phyloP scores from a whole-genome alignment of 2,888 invertebrate species.

The Neoaliturus tenellus region DNA sequence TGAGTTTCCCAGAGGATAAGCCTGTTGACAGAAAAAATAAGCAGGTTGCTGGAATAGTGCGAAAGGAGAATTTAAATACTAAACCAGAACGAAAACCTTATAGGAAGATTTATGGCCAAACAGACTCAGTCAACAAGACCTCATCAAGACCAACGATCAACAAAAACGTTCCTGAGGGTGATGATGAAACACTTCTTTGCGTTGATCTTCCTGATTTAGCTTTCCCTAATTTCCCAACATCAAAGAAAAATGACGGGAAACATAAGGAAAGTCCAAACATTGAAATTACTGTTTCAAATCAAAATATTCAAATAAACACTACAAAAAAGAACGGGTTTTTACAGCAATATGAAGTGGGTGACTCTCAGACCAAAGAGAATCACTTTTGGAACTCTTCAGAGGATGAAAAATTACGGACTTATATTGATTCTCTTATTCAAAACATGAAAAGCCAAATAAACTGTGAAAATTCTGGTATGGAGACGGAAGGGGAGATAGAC shows the following conservation, averaged over 20 bases:
- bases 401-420: neutral
- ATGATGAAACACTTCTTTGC: neutral
- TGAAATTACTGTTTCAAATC: neutral
- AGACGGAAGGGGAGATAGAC: neutral
- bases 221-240: neutral
- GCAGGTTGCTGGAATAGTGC: neutral
- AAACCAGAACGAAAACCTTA: neutral
- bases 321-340: neutral
- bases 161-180: neutral
- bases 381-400: conserved; percentile 4
- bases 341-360: conserved; percentile 21
- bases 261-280: neutral
- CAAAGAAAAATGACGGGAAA: neutral
- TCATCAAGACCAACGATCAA: neutral
- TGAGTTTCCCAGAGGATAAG: neutral
- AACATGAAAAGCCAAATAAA: conserved; percentile 11
- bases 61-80: neutral
- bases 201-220: conserved; percentile 3
- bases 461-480: neutral
- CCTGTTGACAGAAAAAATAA: neutral
- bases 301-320: neutral
- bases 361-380: neutral
- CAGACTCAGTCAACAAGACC: too few relatives aligned
- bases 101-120: neutral
- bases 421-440: neutral